phyloP scores from a whole-genome alignment of 2,113 vertebrate genomes.

The Nesogale talazaci region DNA sequence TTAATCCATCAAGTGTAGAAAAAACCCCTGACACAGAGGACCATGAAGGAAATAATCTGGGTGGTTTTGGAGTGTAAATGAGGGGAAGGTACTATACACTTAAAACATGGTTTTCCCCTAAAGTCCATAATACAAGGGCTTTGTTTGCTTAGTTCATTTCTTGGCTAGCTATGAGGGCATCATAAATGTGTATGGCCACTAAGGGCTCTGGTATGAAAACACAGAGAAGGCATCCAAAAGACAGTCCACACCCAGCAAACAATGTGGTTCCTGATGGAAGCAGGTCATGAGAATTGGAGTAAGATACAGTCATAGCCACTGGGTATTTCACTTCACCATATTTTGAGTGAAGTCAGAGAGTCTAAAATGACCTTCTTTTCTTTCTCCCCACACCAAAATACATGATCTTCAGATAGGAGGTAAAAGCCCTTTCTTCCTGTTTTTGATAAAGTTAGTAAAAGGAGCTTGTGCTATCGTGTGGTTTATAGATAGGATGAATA shows the following conservation, averaged over 20 bases:
- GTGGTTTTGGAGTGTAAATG: rapidly evolving
- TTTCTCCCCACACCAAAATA: not conserved
- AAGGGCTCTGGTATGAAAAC: not conserved
- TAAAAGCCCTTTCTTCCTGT: not conserved
- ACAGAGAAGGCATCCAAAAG: not conserved
- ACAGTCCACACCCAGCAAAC: no score
- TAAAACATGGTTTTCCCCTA: not conserved
- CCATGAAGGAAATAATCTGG: rapidly evolving
- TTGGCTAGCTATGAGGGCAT: not conserved
- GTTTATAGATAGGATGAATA: not conserved
- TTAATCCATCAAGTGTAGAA: rapidly evolving
- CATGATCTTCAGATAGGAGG: not conserved
- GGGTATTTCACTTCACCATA: not conserved
- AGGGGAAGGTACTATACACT: not conserved
- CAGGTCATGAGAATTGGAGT: not conserved
- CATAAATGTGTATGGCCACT: not conserved
- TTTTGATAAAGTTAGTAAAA: not conserved
- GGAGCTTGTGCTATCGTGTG: not conserved
- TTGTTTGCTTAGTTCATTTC: not conserved
- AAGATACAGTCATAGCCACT: not conserved
- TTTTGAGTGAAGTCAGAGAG: not conserved
- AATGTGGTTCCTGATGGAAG: not conserved
- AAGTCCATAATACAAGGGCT: not conserved
- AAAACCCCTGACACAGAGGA: rapidly evolving
- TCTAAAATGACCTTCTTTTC: not conserved